Conservation (phyloP, 2,797 vertebrate species). For the Pterois miles region DNA sequence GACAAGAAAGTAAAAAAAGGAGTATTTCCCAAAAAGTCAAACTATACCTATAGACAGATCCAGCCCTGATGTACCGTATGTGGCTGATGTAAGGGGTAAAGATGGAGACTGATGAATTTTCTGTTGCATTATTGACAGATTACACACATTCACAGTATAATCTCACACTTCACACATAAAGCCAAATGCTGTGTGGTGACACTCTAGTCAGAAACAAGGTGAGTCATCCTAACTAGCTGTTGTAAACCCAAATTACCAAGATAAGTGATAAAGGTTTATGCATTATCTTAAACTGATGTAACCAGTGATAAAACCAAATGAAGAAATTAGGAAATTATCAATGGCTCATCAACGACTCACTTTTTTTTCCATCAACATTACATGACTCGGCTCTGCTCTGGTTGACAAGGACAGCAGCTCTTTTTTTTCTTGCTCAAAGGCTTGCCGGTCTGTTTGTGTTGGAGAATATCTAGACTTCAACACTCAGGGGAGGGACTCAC, state of each 20-base stretch:
- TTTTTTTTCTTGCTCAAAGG: constrained; percentile 18
- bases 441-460: constrained; percentile 26
- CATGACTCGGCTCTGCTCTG: neutral
- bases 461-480: constrained; percentile 27
- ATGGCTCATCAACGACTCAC: constrained; percentile 2
- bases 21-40: too few relatives aligned
- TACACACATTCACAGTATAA: neutral
- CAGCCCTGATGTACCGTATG: too few relatives aligned
- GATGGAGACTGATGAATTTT: neutral
- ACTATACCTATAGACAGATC: too few relatives aligned
- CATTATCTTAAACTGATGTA: constrained; percentile 1
- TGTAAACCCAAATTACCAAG: neutral
- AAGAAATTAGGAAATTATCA: constrained; percentile 14
- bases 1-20: too few relatives aligned
- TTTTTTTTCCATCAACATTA: neutral
- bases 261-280: constrained; percentile 3
- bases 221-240: neutral
- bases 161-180: neutral
- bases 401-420: constrained; percentile 25
- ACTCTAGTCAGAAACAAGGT: constrained; percentile 5
- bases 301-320: constrained; percentile 21
- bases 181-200: neutral
- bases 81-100: too few relatives aligned
- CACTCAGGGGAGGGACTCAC: constrained; percentile 37
- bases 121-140: neutral